Evolutionary conservation across 2,113 vertebrate genomes (phyloP).

Genomic region (Poeciliopsis prolifica): DNA sequence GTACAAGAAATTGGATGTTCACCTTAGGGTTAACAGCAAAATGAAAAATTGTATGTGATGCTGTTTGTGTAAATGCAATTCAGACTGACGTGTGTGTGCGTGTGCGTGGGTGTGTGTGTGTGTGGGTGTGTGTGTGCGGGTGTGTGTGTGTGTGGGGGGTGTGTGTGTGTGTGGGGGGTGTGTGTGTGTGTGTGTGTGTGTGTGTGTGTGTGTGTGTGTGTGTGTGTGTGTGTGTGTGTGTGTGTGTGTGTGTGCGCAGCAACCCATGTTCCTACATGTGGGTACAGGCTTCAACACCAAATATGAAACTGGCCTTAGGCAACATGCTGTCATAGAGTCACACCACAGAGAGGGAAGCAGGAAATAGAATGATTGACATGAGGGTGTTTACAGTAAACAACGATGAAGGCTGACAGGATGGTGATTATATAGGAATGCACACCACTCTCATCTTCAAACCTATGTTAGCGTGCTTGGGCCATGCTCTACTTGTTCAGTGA

Average conservation of each 20-base stretch:
- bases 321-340: constrained; percentile 40
- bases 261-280: constrained; percentile 39
- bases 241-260: neutral
- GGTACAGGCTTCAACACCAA: constrained; percentile 34
- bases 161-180: too few species aligned
- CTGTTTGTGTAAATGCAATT: constrained; percentile 24
- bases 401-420: constrained; percentile 53
- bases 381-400: constrained; percentile 75
- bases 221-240: too few species aligned
- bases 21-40: neutral
- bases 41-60: neutral
- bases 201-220: too few species aligned
- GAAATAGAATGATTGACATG: constrained; percentile 63
- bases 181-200: constrained; percentile 5
- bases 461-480: constrained; percentile 12
- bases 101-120: too few species aligned
- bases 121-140: too few species aligned
- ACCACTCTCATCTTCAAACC: constrained; percentile 44
- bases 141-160: neutral
- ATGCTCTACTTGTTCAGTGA: neutral
- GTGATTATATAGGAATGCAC: constrained; percentile 72
- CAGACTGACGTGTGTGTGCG: neutral
- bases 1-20: constrained; percentile 2
- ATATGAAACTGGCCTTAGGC: constrained; percentile 51
- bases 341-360: constrained; percentile 26